Evolutionary conservation across 2,888 invertebrate genomes (phyloP).

Genomic region (Drosophila melanocephala): DNA sequence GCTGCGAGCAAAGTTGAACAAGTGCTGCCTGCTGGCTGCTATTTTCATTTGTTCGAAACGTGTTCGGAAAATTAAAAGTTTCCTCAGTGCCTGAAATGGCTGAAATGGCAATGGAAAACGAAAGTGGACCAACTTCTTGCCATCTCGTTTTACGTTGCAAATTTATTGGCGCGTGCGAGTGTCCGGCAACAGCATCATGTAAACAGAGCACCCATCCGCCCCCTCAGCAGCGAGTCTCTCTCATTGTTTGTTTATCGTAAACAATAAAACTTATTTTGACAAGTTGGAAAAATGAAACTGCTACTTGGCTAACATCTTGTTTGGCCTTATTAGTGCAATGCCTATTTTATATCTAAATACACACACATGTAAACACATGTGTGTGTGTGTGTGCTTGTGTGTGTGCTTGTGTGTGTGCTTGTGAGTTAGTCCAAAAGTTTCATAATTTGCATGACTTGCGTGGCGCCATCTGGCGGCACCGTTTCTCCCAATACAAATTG

Average conservation of each 20-base stretch:
- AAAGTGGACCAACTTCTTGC: conserved; percentile 64
- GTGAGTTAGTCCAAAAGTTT: conserved; percentile 61
- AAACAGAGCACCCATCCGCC: neutral
- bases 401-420: neutral
- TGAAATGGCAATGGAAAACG: conserved; percentile 51
- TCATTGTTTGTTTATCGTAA: conserved; percentile 72
- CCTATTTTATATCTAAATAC: conserved; percentile 5
- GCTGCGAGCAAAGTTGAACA: conserved; percentile 27
- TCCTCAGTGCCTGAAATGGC: conserved; percentile 9
- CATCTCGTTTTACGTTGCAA: conserved; percentile 58
- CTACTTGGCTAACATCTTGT: conserved; percentile 53
- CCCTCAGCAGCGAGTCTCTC: conserved; percentile 23
- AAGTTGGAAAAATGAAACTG: conserved; percentile 73
- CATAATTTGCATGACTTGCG: conserved; percentile 79
- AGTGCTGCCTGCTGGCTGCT: conserved; percentile 40
- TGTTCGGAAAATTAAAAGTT: conserved; percentile 80
- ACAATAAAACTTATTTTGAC: conserved; percentile 79
- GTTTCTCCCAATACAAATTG: conserved; percentile 74
- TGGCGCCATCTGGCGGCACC: conserved; percentile 71
- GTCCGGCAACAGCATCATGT: conserved; percentile 22
- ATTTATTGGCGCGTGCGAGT: conserved; percentile 55
- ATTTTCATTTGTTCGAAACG: conserved; percentile 77
- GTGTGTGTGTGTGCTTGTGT: neutral
- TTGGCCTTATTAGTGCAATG: conserved; percentile 61
- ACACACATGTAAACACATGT: neutral